Conservation (phyloP, 64 coral and sea anemone genomes). For the Stichodactyla helianthus region DNA sequence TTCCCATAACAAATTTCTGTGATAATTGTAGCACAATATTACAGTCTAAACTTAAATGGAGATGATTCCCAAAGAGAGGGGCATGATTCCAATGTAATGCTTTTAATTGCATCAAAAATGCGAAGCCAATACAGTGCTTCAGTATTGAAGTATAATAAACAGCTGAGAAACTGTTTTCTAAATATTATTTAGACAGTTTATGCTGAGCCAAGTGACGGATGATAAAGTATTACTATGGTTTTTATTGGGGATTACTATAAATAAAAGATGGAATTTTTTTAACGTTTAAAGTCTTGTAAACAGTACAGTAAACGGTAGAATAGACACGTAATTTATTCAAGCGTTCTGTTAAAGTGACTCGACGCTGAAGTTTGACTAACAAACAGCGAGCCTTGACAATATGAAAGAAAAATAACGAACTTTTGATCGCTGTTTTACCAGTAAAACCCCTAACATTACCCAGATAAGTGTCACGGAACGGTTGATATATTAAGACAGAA, state of each 20-base stretch:
- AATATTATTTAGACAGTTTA: background rate
- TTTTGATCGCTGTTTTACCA: background rate
- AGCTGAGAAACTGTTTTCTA: background rate
- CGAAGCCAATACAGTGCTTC: background rate
- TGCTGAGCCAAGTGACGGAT: background rate
- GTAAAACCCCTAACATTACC: background rate
- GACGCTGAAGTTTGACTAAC: background rate
- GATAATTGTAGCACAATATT: background rate
- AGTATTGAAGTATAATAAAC: background rate
- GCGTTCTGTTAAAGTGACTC: background rate
- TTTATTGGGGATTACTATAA: background rate
- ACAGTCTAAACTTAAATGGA: too few species aligned
- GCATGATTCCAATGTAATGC: too few species aligned
- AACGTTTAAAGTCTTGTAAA: background rate
- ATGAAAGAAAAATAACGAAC: background rate
- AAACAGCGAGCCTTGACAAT: background rate
- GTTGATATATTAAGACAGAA: background rate
- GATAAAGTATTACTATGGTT: background rate
- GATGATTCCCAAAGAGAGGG: too few species aligned
- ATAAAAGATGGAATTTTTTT: background rate
- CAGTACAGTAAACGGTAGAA: background rate
- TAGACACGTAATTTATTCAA: conserved; percentile 5
- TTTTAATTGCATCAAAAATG: background rate
- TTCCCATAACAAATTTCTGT: background rate
- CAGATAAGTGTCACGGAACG: background rate